Base-by-base conservation (phyloP, 2,888 invertebrate species). In the Rhagium mordax region DNA sequence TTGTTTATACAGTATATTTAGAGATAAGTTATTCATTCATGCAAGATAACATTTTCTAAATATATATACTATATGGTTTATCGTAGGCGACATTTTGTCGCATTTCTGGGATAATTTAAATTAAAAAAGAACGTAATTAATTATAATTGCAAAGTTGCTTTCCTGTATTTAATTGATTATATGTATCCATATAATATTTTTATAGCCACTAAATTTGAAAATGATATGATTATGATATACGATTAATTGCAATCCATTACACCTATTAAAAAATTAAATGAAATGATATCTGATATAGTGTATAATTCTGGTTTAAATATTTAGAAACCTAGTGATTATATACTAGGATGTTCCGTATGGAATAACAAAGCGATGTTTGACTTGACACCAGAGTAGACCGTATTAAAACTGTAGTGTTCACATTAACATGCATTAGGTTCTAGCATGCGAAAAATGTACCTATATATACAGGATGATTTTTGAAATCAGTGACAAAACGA, bases 61-160 rank as follows among this genome's bases (percentile, higher is more conserved):
- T 68, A 67, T 68, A 67, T 27, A 67, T 68, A 67, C 47, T 53
- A 41, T 55, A 41, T n/a, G 29, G 55, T 47, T 67, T 68, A 72
- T 72, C 72, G 61, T 7, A 61, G 72, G 72, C 72, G 72, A 67
- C 67, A 61, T 67, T 72, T 72, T 61, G 67, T 72, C 67, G 72
- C 72, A 67, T 68, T 53, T 72, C 60, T 60, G 33, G 49, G 20
- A 53, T 64, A 62, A 70, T 62, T 64, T 53, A 8, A 29, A 47
- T 29, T 61, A 33, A 55, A 65, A 61, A 66, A 59, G 33, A 53
- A 21, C 15, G 20, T 41, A 67, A 53, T 67, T 72, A 61, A 61
- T 53, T 65, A 53, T 53, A 53, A 65, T 41, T 18, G 16, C 55
- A 53, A 29, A 27, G 33, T 33, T 20, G 20, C n/a, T 65, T 65